Conservation (phyloP, 2,797 vertebrate genomes). For the Hippocampus kuda region DNA sequence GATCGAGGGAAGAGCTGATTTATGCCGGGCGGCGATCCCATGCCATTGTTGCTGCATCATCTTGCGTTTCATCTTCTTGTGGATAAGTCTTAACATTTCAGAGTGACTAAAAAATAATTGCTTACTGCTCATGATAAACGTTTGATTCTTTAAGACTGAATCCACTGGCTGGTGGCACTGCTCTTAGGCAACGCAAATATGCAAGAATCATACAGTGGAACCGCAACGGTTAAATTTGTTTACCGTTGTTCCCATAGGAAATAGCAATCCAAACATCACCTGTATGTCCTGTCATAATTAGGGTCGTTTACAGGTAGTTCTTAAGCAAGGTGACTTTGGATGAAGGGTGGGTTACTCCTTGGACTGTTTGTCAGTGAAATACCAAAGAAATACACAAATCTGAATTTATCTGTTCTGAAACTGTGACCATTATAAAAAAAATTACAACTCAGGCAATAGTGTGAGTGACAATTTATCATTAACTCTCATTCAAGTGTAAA, state of each 20-base stretch:
- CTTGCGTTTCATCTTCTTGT: not conserved
- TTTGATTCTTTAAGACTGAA: not conserved
- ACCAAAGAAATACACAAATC: no score
- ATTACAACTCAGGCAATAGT: no score
- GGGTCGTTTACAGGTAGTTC: no score
- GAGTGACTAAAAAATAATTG: not conserved
- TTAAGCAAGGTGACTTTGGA: no score
- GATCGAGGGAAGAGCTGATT: not conserved
- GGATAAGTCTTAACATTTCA: not conserved
- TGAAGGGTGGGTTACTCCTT: no score
- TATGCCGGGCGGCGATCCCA: not conserved
- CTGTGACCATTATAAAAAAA: no score
- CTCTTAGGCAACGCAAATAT: not conserved
- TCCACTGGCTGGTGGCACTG: not conserved
- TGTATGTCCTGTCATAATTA: no score
- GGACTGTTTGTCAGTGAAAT: no score
- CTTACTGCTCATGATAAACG: not conserved
- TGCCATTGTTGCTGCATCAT: not conserved
- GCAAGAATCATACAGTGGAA: not conserved
- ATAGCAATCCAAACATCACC: no score
- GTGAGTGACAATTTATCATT: no score
- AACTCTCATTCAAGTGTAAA: no score
- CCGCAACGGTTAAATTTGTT: not conserved
- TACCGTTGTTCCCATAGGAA: not conserved
- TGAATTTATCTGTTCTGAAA: no score